phyloP scores from a whole-genome alignment of 2,888 invertebrate species.

The Ariolimax columbianus region DNA sequence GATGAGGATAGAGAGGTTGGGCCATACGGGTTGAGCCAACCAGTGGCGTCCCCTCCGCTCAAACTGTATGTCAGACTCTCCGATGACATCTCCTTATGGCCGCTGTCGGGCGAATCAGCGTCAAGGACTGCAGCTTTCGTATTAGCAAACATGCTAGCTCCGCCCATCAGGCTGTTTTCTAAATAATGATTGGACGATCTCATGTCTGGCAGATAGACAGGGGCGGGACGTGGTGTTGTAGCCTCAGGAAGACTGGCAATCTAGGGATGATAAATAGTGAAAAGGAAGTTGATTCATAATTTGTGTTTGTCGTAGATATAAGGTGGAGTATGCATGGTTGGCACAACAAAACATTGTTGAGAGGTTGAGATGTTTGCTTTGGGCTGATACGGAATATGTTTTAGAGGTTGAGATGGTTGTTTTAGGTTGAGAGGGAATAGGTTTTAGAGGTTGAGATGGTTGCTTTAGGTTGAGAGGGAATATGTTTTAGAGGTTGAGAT shows the following conservation, averaged over 20 bases:
- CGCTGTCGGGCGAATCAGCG: constrained; percentile 78
- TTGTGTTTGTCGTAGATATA: not conserved
- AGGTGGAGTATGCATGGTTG: constrained; percentile 4
- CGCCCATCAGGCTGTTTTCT: constrained; percentile 57
- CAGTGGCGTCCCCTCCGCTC: constrained; percentile 61
- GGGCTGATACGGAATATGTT: too few relatives aligned
- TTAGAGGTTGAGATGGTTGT: too few relatives aligned
- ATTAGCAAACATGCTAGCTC: constrained; percentile 64
- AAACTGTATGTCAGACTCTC: constrained; percentile 67
- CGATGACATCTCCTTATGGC: constrained; percentile 77
- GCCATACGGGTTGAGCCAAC: constrained; percentile 64
- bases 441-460: too few relatives aligned
- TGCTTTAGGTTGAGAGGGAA: too few relatives aligned
- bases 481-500: too few relatives aligned
- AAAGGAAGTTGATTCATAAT: not conserved
- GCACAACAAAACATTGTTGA: not conserved
- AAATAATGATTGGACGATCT: constrained; percentile 38
- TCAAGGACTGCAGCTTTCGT: constrained; percentile 65
- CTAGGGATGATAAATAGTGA: constrained; percentile 55
- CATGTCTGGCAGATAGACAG: constrained; percentile 68
- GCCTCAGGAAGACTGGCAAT: constrained; percentile 71
- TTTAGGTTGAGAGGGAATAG: too few relatives aligned
- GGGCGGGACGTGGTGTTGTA: constrained; percentile 72
- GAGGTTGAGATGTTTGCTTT: not conserved
- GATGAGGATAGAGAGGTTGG: constrained; percentile 53